These are phyloP conservation scores for Hirtodrosophila confusa DNA, from an alignment of 2,888 invertebrate genomes.

Conservation along the genomic window DNA sequence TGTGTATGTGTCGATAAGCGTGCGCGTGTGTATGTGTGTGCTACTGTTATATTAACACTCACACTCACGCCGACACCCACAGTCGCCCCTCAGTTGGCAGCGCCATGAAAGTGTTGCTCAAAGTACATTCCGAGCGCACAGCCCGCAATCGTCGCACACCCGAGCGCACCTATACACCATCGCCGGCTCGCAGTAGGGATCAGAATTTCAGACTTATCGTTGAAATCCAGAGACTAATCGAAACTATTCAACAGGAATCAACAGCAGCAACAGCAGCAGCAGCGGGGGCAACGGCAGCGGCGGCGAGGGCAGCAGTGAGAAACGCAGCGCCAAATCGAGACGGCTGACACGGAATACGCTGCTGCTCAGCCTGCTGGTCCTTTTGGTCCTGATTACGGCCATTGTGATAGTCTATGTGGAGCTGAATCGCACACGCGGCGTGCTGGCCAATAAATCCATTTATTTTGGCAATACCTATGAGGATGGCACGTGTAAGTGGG, in stretches of 20 bases:
- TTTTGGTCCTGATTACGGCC: constrained; percentile 70
- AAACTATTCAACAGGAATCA: constrained; percentile 41
- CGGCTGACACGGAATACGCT: constrained; percentile 75
- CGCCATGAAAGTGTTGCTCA: constrained; percentile 82
- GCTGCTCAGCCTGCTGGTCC: constrained; percentile 70
- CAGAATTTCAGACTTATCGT: not conserved
- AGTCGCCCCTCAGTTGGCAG: not conserved
- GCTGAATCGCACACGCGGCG: constrained; percentile 52
- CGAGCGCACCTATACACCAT: constrained; percentile 54
- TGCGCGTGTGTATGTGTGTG: constrained; percentile 6
- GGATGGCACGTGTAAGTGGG: constrained; percentile 82
- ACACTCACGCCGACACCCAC: not conserved
- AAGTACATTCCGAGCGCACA: constrained; percentile 79
- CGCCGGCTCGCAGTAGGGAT: constrained; percentile 31
- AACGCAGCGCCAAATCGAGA: constrained; percentile 28
- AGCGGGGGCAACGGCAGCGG: constrained; percentile 4
- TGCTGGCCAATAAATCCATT: constrained; percentile 57
- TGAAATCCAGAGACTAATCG: not conserved
- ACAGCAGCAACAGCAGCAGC: constrained; percentile 18
- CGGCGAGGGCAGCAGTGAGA: constrained; percentile 12
- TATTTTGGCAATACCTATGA: constrained; percentile 83
- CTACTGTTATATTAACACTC: constrained; percentile 13
- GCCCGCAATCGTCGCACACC: constrained; percentile 35
- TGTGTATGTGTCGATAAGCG: constrained; percentile 10
- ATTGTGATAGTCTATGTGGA: constrained; percentile 78